A percentile compares a stretch with the other conserved stretches of the same genome.
Evolutionary conservation across 2,113 vertebrate genomes (phyloP).

Genomic region (Thunnus maccoyii): DNA sequence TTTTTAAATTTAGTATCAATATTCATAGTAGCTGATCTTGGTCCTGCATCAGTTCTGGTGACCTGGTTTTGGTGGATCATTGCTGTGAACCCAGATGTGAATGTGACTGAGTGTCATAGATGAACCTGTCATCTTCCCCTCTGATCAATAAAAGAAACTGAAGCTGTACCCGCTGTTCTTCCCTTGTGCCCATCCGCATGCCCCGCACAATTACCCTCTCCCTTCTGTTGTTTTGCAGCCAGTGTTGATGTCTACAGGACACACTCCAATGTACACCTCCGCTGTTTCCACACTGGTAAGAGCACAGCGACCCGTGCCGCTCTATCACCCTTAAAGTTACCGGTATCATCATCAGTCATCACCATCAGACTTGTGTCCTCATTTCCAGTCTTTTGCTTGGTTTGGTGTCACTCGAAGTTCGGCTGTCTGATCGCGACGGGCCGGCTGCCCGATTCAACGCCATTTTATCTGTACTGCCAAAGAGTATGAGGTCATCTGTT

Average conservation of each 20-base stretch:
- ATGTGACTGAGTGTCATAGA: background rate
- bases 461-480: slow-evolving; percentile 46
- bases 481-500: slow-evolving; percentile 52
- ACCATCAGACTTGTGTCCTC: slow-evolving; percentile 43
- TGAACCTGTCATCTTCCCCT: slow-evolving; percentile 19
- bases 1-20: background rate
- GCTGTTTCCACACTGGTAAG: slow-evolving; percentile 89
- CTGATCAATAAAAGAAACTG: slow-evolving; percentile 7
- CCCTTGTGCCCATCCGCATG: slow-evolving; percentile 40
- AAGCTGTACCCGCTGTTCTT: slow-evolving; percentile 20
- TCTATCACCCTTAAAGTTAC: slow-evolving; percentile 32
- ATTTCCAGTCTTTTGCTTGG: slow-evolving; percentile 23
- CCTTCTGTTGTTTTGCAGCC: slow-evolving; percentile 86
- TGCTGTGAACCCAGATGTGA: slow-evolving; percentile 22
- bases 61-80: slow-evolving; percentile 12
- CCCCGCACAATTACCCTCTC: slow-evolving; percentile 73
- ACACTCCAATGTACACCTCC: slow-evolving; percentile 88
- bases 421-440: slow-evolving; percentile 30
- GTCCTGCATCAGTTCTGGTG: background rate
- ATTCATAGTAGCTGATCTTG: background rate
- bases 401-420: slow-evolving; percentile 34
- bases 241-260: slow-evolving; percentile 87
- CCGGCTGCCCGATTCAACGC: slow-evolving; percentile 9
- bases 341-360: slow-evolving; percentile 55
- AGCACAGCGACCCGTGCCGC: slow-evolving; percentile 41